Percentiles rank a stretch among this genome's conserved stretches.
Conservation (phyloP, 2,113 vertebrate species). For the Ictalurus punctatus region DNA sequence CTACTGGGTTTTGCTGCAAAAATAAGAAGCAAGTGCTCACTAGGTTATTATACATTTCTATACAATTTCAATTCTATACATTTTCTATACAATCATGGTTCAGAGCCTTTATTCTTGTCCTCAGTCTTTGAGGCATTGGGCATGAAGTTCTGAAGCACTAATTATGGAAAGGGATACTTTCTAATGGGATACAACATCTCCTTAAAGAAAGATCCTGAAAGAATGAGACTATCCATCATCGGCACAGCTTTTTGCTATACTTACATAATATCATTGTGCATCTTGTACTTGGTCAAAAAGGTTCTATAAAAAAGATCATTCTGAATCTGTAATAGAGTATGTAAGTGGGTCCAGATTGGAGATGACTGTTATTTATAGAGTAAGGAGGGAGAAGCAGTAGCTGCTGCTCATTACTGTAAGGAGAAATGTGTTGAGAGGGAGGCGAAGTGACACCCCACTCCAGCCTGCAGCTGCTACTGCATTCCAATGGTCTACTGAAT, state of each 20-base stretch:
- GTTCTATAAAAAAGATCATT: not conserved
- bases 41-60: not conserved
- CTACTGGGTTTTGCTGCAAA: no score
- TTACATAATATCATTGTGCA: not conserved
- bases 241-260: not conserved
- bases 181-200: not conserved
- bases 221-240: not conserved
- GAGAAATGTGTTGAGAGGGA: conserved; percentile 52
- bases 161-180: conserved; percentile 29
- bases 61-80: not conserved
- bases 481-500: conserved; percentile 42
- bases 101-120: not conserved
- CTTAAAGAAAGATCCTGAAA: not conserved
- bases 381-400: not conserved
- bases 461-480: conserved; percentile 43
- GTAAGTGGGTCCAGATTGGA: conserved; percentile 8
- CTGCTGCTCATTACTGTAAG: conserved; percentile 36
- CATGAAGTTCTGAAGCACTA: conserved; percentile 14
- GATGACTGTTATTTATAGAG: conserved; percentile 50
- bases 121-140: not conserved
- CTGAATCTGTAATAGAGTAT: conserved; percentile 16
- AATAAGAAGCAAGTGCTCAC: no score
- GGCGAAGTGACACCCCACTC: conserved; percentile 44
- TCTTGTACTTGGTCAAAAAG: not conserved
- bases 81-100: not conserved